Evolutionary conservation across 2,797 vertebrate species (phyloP).

Genomic region (Acanthurus tractus): DNA sequence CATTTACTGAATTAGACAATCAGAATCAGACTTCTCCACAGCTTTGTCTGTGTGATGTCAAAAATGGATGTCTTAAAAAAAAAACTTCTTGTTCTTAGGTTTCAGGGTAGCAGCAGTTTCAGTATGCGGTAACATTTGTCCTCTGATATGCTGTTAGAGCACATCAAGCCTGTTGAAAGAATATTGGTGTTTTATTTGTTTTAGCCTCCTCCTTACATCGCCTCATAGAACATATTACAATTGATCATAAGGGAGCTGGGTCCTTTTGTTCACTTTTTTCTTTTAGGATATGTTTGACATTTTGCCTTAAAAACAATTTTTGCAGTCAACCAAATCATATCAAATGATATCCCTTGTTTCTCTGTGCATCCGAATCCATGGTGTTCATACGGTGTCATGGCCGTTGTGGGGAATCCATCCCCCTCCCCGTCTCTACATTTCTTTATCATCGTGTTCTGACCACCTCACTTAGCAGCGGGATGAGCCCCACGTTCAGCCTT

Average conservation of each 20-base stretch:
- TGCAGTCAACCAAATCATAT: too few relatives aligned
- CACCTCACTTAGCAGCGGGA: constrained; percentile 25
- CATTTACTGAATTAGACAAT: too few relatives aligned
- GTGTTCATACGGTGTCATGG: constrained; percentile 1
- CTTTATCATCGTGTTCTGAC: constrained; percentile 16
- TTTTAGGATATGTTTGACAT: too few relatives aligned
- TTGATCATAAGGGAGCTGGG: not conserved
- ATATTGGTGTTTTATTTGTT: not conserved
- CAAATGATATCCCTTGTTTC: too few relatives aligned
- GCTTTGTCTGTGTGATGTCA: not conserved
- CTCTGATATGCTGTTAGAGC: not conserved
- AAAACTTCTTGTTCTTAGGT: not conserved
- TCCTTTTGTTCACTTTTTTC: too few relatives aligned
- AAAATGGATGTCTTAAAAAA: not conserved
- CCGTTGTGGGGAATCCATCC: not conserved
- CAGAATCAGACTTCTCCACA: not conserved
- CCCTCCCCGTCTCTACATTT: not conserved
- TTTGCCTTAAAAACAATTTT: too few relatives aligned
- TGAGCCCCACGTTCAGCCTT: constrained; percentile 33
- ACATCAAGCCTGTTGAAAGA: not conserved
- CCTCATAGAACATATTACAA: not conserved
- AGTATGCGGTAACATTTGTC: too few relatives aligned
- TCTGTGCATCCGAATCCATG: too few relatives aligned
- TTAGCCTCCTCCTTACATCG: not conserved
- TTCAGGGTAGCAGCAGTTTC: not conserved